Evolutionary conservation across 2,888 invertebrate species (phyloP).

Genomic region (Melieria crassipennis): DNA sequence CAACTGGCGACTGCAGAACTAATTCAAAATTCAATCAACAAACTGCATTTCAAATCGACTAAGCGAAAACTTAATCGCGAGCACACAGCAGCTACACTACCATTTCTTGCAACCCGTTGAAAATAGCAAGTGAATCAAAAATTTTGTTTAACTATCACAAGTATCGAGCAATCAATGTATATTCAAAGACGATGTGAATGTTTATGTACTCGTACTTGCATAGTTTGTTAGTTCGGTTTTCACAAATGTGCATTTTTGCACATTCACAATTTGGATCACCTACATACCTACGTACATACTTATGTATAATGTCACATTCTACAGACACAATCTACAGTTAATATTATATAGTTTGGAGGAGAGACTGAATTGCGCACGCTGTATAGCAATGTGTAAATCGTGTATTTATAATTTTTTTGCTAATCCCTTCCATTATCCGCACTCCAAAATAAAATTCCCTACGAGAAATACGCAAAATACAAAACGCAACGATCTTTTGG

Average conservation of each 20-base stretch:
- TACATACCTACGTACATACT: slow-evolving; percentile 5
- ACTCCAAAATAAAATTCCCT: slow-evolving; percentile 20
- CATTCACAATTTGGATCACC: slow-evolving; percentile 4
- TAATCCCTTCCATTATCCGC: slow-evolving; percentile 13
- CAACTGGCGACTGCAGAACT: neutral
- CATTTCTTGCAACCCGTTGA: neutral
- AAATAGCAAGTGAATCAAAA: neutral
- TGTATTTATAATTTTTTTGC: slow-evolving; percentile 15
- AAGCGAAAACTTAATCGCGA: neutral
- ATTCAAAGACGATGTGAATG: neutral
- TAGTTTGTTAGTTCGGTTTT: neutral
- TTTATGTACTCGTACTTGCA: too few species aligned
- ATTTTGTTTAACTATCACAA: neutral
- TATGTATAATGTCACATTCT: neutral
- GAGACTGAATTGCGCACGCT: slow-evolving; percentile 30
- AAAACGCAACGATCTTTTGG: slow-evolving; percentile 42
- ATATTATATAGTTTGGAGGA: slow-evolving; percentile 25
- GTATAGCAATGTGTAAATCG: slow-evolving; percentile 23
- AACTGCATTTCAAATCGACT: slow-evolving; percentile 19
- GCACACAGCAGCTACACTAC: slow-evolving; percentile 9
- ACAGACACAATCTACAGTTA: neutral
- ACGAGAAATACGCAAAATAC: slow-evolving; percentile 16
- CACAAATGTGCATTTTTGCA: slow-evolving; percentile 21
- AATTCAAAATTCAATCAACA: slow-evolving; percentile 39
- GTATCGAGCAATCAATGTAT: neutral